Base-by-base conservation (phyloP, 1,140 invertebrate genomes). In the Drosophila arizonae region DNA sequence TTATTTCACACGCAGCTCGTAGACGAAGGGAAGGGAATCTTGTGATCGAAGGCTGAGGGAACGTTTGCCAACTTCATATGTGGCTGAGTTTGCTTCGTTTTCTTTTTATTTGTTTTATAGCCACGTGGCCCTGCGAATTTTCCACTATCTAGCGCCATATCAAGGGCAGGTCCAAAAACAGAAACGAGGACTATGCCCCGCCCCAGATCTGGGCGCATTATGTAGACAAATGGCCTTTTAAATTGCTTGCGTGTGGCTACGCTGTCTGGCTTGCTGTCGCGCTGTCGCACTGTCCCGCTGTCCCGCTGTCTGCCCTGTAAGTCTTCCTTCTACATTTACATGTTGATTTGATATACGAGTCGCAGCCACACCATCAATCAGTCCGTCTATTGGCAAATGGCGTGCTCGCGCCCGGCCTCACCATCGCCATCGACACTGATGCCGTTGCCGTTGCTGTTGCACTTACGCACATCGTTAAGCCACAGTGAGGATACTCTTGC, bases 291-390 rank as follows among this genome's bases (percentile, higher is more conserved):
- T 24, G 21, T 24, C 21, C 21, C 21, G 63, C 72, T 69, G 36
- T 17, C 68, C 30, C 6, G 28, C 46, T 36, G 10, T 30, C 36
- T 9, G 15, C 33, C 21, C 26, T 10, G 46, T 36, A 30, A 46
- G 43, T 69, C 48, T 33, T 55, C 21, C 60, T 51, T 63, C 56
- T 62, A 43, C 63, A 82, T 81, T 87, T 87, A 79, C 82, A 86
- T 87, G 82, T 65, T 79, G 79, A 86, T 87, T 81, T 87, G 82
- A 87, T 86, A 86, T 87, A 86, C 81, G 82, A 86, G 71, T 81
- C 69, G 68, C 68, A 71, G 68, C 50, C 68, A 70, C 51, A 67
- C 82, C 68, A 86, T 87, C 76, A 87, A 87, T 86, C 82, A 87
- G 76, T 45, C 55, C 55, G 48, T 81, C 70, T 68, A 76, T 70